phyloP scores from a whole-genome alignment of 2,113 vertebrate genomes.

The Lathamus discolor region DNA sequence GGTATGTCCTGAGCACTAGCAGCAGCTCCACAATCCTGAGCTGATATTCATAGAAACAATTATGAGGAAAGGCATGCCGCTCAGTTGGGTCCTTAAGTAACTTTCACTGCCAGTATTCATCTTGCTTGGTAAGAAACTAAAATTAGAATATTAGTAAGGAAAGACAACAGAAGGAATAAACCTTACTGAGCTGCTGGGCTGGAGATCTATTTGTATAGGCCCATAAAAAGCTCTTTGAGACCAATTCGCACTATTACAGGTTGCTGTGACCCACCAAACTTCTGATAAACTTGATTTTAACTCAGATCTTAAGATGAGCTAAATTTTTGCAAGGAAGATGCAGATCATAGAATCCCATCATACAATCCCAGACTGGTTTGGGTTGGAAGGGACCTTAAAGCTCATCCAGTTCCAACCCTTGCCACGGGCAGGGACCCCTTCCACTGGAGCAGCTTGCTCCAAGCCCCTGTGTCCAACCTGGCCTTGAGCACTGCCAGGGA shows the following conservation, averaged over 20 bases:
- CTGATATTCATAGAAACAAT: not conserved
- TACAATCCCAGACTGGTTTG: not conserved
- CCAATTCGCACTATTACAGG: not conserved
- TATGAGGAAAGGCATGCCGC: not conserved
- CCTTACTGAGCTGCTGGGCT: not conserved
- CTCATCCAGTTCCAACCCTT: not conserved
- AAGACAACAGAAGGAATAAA: not conserved
- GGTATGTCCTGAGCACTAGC: not conserved
- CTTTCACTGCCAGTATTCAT: not conserved
- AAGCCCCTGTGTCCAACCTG: not conserved
- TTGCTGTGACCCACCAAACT: not conserved
- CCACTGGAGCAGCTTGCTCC: not conserved
- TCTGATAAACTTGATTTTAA: not conserved
- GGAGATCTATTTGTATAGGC: not conserved
- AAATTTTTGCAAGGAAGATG: not conserved
- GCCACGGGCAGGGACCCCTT: not conserved
- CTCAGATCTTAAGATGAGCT: not conserved
- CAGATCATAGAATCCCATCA: not conserved
- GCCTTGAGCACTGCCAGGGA: not conserved
- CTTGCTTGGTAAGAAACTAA: not conserved
- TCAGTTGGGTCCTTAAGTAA: not conserved
- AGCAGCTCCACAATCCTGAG: not conserved
- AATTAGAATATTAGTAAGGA: not conserved
- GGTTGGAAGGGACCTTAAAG: not conserved
- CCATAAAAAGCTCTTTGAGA: not conserved